Percentiles rank a stretch among this genome's conserved stretches.
Evolutionary conservation across 2,888 invertebrate species (phyloP).

Genomic region (Campopleginae sp.): DNA sequence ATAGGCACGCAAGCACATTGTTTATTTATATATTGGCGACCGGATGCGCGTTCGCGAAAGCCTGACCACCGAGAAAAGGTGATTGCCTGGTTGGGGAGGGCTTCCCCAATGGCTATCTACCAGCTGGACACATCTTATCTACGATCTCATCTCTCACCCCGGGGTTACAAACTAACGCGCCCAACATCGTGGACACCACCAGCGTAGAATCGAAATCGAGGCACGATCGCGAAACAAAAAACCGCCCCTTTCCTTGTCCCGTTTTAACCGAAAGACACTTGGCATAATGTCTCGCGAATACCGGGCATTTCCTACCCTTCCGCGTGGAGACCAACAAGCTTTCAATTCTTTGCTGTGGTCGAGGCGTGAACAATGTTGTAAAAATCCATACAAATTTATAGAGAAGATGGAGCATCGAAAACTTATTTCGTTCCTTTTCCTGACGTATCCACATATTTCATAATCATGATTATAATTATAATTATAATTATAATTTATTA

Average conservation of each 20-base stretch:
- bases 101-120: slow-evolving; percentile 79
- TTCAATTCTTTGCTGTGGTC: neutral
- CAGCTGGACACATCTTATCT: slow-evolving; percentile 80
- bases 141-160: slow-evolving; percentile 79
- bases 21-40: slow-evolving; percentile 22
- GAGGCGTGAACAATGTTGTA: neutral
- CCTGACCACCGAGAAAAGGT: slow-evolving; percentile 60
- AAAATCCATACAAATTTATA: neutral
- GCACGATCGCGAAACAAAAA: slow-evolving; percentile 42
- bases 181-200: slow-evolving; percentile 72
- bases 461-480: slow-evolving; percentile 8
- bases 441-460: neutral
- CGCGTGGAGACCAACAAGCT: neutral
- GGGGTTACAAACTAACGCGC: slow-evolving; percentile 77
- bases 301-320: slow-evolving; percentile 43
- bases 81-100: slow-evolving; percentile 49
- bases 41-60: slow-evolving; percentile 48
- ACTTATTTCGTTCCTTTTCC: neutral
- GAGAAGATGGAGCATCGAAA: neutral
- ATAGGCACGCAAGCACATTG: neutral
- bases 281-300: slow-evolving; percentile 29
- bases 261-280: neutral
- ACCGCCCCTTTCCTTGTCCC: slow-evolving; percentile 2
- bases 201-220: slow-evolving; percentile 71
- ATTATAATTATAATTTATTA: slow-evolving; percentile 66